A percentile compares a stretch with the other conserved stretches of the same genome.
These are phyloP conservation scores for Ectemnius lituratus DNA, from an alignment of 2,888 invertebrate genomes.

Conservation along the genomic window DNA sequence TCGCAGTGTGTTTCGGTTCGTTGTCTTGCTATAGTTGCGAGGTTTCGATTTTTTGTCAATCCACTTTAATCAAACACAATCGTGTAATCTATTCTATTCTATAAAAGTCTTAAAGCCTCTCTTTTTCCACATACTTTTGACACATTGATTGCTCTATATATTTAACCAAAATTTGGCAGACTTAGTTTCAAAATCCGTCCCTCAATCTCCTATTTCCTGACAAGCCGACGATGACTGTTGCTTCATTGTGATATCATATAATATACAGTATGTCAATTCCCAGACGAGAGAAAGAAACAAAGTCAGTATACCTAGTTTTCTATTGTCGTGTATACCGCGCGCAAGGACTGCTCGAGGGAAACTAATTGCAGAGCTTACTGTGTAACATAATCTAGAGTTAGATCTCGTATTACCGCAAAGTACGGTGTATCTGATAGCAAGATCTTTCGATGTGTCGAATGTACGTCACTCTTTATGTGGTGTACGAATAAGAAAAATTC, in stretches of 20 bases:
- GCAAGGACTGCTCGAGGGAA: not conserved
- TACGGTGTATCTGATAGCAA: too few relatives aligned
- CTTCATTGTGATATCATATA: not conserved
- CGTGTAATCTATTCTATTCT: not conserved
- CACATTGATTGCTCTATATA: not conserved
- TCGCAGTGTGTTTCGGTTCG: not conserved
- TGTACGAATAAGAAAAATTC: too few relatives aligned
- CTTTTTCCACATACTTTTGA: not conserved
- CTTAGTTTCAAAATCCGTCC: not conserved
- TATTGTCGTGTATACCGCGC: not conserved
- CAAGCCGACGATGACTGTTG: not conserved
- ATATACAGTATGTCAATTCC: constrained; percentile 7
- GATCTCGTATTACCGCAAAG: not conserved
- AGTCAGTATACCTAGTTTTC: constrained; percentile 2
- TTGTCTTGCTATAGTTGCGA: not conserved
- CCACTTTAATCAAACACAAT: not conserved
- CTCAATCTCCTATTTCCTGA: not conserved
- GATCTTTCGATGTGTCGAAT: too few relatives aligned
- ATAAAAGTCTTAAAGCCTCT: not conserved
- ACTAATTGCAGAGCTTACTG: not conserved
- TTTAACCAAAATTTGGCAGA: not conserved
- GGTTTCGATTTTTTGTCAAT: not conserved
- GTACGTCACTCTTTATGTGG: too few relatives aligned
- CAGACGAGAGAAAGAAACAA: not conserved
- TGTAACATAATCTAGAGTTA: not conserved